Percentiles rank a stretch among this genome's conserved stretches.
Evolutionary conservation across 1,140 invertebrate species (phyloP).

Genomic region (Drosophila lini): DNA sequence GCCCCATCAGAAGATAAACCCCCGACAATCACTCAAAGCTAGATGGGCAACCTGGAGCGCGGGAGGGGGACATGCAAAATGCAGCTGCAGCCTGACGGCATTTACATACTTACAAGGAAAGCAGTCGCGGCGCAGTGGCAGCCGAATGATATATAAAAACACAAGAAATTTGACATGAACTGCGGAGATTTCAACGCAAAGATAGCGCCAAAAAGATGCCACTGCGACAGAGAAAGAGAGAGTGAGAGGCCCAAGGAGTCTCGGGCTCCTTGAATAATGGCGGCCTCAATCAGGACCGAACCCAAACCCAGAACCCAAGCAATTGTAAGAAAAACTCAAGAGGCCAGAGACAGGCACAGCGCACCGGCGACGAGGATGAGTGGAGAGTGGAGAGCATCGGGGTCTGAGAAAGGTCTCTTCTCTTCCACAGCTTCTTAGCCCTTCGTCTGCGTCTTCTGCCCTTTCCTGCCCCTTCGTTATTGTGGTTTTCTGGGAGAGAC

Average conservation of each 20-base stretch:
- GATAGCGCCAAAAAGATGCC: slow-evolving; percentile 77
- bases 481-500: slow-evolving; percentile 50
- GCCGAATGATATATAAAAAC: slow-evolving; percentile 81
- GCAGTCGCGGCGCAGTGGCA: slow-evolving; percentile 32
- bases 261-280: slow-evolving; percentile 79
- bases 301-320: slow-evolving; percentile 40
- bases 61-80: slow-evolving; percentile 24
- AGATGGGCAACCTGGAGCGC: slow-evolving; percentile 17
- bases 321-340: slow-evolving; percentile 81
- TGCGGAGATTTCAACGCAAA: slow-evolving; percentile 80
- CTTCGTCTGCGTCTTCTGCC: slow-evolving; percentile 7
- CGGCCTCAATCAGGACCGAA: slow-evolving; percentile 60
- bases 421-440: slow-evolving; percentile 7
- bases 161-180: slow-evolving; percentile 83
- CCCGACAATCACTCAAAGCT: slow-evolving; percentile 79
- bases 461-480: slow-evolving; percentile 29
- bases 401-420: slow-evolving; percentile 60
- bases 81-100: slow-evolving; percentile 60
- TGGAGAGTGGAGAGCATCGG: slow-evolving; percentile 47
- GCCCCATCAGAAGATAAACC: slow-evolving; percentile 76
- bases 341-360: slow-evolving; percentile 18
- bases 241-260: slow-evolving; percentile 29
- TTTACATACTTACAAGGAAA: slow-evolving; percentile 83
- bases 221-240: slow-evolving; percentile 17
- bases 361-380: slow-evolving; percentile 48